Conservation (phyloP, 1,140 invertebrate genomes). For the Drosophila ercepeae region DNA sequence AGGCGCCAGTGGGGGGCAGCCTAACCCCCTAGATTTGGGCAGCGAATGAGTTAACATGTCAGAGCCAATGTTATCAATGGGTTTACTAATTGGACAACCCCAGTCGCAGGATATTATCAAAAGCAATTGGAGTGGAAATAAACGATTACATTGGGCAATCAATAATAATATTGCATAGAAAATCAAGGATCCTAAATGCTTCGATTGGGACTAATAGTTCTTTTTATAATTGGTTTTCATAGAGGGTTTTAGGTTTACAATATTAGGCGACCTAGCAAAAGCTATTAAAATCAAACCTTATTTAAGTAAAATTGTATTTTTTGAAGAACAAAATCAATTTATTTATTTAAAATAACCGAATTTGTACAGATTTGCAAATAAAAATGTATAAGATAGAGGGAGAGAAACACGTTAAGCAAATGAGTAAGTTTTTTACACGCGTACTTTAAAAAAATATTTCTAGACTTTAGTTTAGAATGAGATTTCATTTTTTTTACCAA, state of each 20-base stretch:
- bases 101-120: conserved; percentile 9
- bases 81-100: conserved; percentile 42
- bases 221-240: no score
- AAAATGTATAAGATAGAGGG: background rate
- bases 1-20: conserved; percentile 25
- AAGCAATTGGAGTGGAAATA: conserved; percentile 15
- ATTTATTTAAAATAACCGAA: background rate
- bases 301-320: background rate
- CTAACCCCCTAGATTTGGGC: background rate
- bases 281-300: background rate
- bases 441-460: background rate
- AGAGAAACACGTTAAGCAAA: background rate
- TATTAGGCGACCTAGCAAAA: no score
- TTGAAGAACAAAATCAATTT: background rate
- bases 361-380: background rate
- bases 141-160: no score
- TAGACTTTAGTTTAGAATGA: background rate
- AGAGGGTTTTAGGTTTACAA: background rate
- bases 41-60: conserved; percentile 1
- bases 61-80: conserved; percentile 16
- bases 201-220: no score
- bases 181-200: background rate
- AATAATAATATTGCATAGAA: conserved; percentile 6
- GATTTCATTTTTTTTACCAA: background rate
- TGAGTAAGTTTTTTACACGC: background rate